Conservation (phyloP, 1,140 invertebrate species). For the Trichoplusia ni region DNA sequence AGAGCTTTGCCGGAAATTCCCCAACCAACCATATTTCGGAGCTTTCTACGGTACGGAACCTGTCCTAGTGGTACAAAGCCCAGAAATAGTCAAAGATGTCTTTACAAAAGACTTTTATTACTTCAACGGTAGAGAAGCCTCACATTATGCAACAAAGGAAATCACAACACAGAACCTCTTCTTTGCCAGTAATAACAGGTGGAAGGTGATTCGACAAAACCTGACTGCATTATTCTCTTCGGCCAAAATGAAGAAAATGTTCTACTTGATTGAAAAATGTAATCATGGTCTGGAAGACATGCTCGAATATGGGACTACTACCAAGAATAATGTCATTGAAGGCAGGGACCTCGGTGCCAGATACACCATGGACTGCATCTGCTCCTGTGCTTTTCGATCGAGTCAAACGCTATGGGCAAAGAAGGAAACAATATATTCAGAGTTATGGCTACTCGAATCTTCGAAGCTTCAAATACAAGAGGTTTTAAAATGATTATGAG, state of each 20-base stretch:
- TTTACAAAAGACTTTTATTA: constrained; percentile 39
- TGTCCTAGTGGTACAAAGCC: constrained; percentile 1
- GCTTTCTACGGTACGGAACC: constrained; percentile 34
- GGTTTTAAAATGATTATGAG: constrained; percentile 13
- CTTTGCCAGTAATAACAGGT: constrained; percentile 61
- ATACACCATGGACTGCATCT: constrained; percentile 82
- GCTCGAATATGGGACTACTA: constrained; percentile 40
- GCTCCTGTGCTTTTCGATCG: constrained; percentile 81
- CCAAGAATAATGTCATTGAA: constrained; percentile 46
- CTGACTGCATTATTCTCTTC: constrained; percentile 83
- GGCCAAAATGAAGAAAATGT: constrained; percentile 83
- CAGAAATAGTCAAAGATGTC: constrained; percentile 30
- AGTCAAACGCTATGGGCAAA: constrained; percentile 76
- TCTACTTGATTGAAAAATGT: constrained; percentile 68
- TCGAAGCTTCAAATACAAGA: constrained; percentile 7
- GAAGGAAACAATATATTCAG: constrained; percentile 70
- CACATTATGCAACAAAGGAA: constrained; percentile 5
- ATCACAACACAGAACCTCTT: constrained; percentile 35
- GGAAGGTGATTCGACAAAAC: constrained; percentile 82
- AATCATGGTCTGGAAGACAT: constrained; percentile 54
- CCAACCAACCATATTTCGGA: constrained; percentile 18
- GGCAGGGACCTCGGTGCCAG: constrained; percentile 65
- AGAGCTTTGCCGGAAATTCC: constrained; percentile 21
- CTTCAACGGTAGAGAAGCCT: constrained; percentile 21
- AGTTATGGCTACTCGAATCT: constrained; percentile 62